These are phyloP conservation scores for Malacoctenus gilli DNA, from an alignment of 2,797 vertebrate species.

Conservation along the genomic window DNA sequence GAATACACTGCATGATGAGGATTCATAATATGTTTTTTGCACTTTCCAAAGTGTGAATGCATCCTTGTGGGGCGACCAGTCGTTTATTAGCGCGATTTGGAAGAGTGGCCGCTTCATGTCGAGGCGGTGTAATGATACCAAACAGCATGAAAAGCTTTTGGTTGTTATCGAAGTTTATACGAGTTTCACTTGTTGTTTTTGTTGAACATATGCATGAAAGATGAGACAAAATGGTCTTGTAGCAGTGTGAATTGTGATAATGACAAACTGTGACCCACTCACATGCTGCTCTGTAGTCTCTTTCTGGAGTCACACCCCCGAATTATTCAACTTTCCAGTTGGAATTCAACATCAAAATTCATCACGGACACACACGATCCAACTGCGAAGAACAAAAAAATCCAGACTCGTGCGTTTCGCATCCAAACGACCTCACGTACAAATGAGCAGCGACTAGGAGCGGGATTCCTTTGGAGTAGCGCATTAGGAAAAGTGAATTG, in stretches of 20 bases:
- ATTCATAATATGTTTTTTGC: conserved; percentile 24
- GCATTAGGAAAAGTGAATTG: not conserved
- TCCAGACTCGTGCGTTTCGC: not conserved
- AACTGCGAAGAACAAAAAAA: not conserved
- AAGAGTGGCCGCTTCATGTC: conserved; percentile 1
- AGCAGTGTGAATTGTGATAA: conserved; percentile 3
- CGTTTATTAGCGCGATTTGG: not conserved
- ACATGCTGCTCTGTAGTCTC: not conserved
- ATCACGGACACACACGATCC: not conserved
- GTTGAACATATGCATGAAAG: not conserved
- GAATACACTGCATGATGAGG: conserved; percentile 2
- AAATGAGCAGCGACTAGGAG: too few species aligned
- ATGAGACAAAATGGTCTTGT: not conserved
- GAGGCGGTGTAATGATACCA: conserved; percentile 10
- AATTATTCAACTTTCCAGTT: not conserved
- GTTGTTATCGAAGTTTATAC: not conserved
- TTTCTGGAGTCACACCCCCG: not conserved
- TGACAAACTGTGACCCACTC: not conserved
- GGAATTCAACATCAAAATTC: not conserved
- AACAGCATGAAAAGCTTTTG: conserved; percentile 2
- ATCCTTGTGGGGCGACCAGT: conserved; percentile 13
- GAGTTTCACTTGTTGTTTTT: not conserved
- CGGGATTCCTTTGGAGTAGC: not conserved
- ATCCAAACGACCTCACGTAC: not conserved
- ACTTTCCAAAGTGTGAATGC: conserved; percentile 25